Base-by-base conservation (phyloP, 2,888 invertebrate species). In the Mythimna lalbum region DNA sequence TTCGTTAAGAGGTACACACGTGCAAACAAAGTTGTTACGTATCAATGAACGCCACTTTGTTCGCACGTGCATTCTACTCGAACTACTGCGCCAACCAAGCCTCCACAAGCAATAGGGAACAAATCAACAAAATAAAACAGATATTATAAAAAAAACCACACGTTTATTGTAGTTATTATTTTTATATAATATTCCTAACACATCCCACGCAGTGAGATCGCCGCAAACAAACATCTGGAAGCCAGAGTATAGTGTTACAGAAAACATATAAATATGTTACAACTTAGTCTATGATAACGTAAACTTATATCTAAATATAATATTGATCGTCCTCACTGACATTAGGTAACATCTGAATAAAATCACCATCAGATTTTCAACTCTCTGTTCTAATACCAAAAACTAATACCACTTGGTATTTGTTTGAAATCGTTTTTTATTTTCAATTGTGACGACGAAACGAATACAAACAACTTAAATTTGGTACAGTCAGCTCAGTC, bases 101-200 rank as follows among this genome's bases (percentile, higher is more conserved):
- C 33, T 12, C 36, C 12, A 43, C 43, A 43, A 6, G 5, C 6
- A 43, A 43, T 6, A 43, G 6, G 43, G 43, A 43, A 4, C 2
- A 43, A 43, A 43, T 6, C 17, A 43, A 43, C 5, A 68, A 82
- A 87, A 87, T 85, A 82, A 88, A 89, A 89, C 79, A 69, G 33
- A 66, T 7, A 12, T 4, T 17, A 6, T 67, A 62, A 88, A 69
- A 89, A 91, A 93, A 93, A 93, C 91, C 92, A 92, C 93, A 88
- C 92, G 84, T 93, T 92, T 92, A 93, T 91, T 93, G 93, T 91
- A 92, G 92, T 91, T 88, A 78, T 78, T 87, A 76, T 73, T 87
- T 86, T 89, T 83, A 85, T 83, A 83, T 86, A 87, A 87, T 86
- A 89, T 83, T 62, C 68, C 75, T 81, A 84, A 80, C 76, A 85